Conservation (phyloP, 1,140 invertebrate species). For the Drosophila pachea region DNA sequence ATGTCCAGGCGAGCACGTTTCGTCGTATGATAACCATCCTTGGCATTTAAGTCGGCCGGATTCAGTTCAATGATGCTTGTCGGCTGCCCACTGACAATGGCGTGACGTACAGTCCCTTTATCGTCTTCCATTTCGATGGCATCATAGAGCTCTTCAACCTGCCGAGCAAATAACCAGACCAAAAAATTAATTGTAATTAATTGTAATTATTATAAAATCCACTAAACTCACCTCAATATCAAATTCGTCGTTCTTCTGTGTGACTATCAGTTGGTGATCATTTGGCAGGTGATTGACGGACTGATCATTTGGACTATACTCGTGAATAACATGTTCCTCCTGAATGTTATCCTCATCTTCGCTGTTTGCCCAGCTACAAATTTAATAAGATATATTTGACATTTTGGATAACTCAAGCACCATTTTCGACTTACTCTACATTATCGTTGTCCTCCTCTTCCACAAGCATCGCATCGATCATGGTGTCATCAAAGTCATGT, state of each 20-base stretch:
- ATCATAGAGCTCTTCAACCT: constrained; percentile 80
- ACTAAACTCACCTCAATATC: constrained; percentile 70
- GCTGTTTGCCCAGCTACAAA: constrained; percentile 26
- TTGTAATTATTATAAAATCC: not conserved
- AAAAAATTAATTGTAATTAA: no score
- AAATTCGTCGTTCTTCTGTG: constrained; percentile 59
- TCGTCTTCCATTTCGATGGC: constrained; percentile 81
- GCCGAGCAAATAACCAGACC: not conserved
- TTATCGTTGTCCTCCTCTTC: constrained; percentile 69
- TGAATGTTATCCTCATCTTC: constrained; percentile 53
- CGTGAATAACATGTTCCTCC: constrained; percentile 43
- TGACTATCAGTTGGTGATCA: constrained; percentile 44
- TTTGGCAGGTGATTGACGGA: constrained; percentile 45
- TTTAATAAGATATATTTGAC: not conserved
- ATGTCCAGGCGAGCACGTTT: constrained; percentile 74
- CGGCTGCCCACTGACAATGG: constrained; percentile 52
- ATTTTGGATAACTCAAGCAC: not conserved
- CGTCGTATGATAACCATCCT: constrained; percentile 59
- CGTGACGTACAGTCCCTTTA: constrained; percentile 79
- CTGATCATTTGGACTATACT: constrained; percentile 44
- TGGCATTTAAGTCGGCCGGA: constrained; percentile 70
- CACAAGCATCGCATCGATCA: constrained; percentile 74
- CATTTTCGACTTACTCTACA: constrained; percentile 55
- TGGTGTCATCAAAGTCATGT: constrained; percentile 80
- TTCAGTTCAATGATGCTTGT: constrained; percentile 70